Evolutionary conservation across 2,797 vertebrate species (phyloP), one percentile per base, ranked within the genome.

Genomic region (Euphonia xanthogaster): DNA sequence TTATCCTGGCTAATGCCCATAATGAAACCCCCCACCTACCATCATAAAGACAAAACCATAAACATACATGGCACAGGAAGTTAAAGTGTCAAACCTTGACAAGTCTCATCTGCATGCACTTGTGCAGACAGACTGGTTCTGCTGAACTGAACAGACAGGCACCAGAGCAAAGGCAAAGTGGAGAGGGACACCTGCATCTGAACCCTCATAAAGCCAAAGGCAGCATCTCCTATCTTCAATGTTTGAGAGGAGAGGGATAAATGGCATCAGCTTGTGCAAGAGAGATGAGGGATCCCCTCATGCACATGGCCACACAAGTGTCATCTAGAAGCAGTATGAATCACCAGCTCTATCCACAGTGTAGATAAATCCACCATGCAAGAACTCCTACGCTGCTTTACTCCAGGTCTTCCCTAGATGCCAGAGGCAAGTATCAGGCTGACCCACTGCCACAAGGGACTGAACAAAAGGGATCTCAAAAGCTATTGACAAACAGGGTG

Each of bases 321-420:
- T 12, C n/a, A 44, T 24, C 18, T 13, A 91, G 47, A 85, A 85
- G 40, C 19, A 73, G 30, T 4, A 40, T 0, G 0, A 44, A 53
- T 17, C 0, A 0, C 31, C 55, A 85, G 55, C 47, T 85, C 51
- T 47, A 44, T 22, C 25, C 53, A 67, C 16, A 39, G 9, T 4
- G 12, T 16, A 76, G 17, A 79, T 5, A 35, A 31, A 92, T 1
- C 20, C n/a, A 60, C 18, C 27, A 40, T 0, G 2, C 22, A 71
- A 48, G 23, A 85, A 80, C 40, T 15, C 21, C 25, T 45, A 2
- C 0, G 1, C 7, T 76, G 37, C 23, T 0, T 1, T 44, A 55
- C 25, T 62, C 11, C 37, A 90, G 33, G n/a, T 40, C 70, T 83
- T 10, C 31, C 16, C 27, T 35, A 16, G 4, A 19, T 7, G 17